Conservation (phyloP, 1,140 invertebrate species). For the Drepana arcuata region DNA sequence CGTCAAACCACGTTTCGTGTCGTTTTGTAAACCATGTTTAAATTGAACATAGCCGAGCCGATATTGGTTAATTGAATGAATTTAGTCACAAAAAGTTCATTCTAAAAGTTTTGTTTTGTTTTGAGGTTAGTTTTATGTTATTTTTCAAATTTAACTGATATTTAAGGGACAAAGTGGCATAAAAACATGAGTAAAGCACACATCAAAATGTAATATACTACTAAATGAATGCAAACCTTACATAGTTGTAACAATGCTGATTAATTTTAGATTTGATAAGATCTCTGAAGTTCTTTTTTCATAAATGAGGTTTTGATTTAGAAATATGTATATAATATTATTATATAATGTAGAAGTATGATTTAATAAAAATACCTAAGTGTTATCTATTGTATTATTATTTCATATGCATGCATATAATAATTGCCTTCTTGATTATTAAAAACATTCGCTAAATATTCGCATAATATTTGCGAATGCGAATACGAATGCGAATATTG, state of each 20-base stretch:
- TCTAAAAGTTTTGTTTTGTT: conserved; percentile 13
- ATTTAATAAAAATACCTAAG: neutral
- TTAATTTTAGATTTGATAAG: neutral
- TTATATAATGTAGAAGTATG: neutral
- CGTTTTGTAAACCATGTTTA: neutral
- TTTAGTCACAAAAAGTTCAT: conserved; percentile 16
- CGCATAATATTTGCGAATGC: neutral
- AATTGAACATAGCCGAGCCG: neutral
- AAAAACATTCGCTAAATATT: neutral
- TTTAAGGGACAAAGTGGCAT: conserved; percentile 10
- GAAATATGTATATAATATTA: too few relatives aligned
- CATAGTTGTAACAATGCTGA: neutral
- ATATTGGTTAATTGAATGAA: conserved; percentile 7
- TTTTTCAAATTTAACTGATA: conserved; percentile 18
- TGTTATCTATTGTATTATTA: neutral
- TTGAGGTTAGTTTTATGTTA: conserved; percentile 13
- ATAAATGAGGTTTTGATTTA: neutral
- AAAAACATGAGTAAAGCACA: conserved; percentile 20
- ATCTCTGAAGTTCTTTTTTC: neutral
- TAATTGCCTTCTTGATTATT: neutral
- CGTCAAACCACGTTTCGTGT: neutral
- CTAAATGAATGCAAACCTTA: neutral
- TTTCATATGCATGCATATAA: neutral
- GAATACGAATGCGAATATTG: neutral
- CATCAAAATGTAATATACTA: neutral